Evolutionary conservation across 2,888 invertebrate species (phyloP).

Genomic region (Atrina japonica): DNA sequence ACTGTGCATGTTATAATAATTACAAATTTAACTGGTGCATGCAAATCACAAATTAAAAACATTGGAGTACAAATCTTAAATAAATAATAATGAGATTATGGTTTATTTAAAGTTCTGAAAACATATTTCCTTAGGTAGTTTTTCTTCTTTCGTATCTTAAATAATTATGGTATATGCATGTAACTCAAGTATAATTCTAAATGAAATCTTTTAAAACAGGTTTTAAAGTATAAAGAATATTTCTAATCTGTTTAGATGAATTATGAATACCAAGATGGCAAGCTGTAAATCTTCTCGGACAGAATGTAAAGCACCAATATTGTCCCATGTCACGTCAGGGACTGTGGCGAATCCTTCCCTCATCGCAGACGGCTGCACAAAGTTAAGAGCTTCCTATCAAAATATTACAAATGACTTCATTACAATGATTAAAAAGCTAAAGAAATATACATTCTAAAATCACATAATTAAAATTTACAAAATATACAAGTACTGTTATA

Average conservation of each 20-base stretch:
- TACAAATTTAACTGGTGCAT: neutral
- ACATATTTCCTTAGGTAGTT: too few relatives aligned
- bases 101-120: too few relatives aligned
- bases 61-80: too few relatives aligned
- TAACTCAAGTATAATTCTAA: too few relatives aligned
- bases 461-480: neutral
- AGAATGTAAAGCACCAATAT: conserved; percentile 94
- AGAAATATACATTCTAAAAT: neutral
- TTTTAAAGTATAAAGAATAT: too few relatives aligned
- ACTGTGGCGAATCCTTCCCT: conserved; percentile 98
- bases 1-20: neutral
- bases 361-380: conserved; percentile 95
- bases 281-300: conserved; percentile 94
- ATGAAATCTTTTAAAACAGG: too few relatives aligned
- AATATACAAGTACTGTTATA: neutral
- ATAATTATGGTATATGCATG: too few relatives aligned
- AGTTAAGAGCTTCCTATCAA: conserved; percentile 86
- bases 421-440: too few relatives aligned
- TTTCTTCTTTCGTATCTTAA: too few relatives aligned
- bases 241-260: too few relatives aligned
- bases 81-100: too few relatives aligned
- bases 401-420: neutral
- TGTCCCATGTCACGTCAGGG: conserved; percentile 98
- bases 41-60: neutral
- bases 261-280: conserved; percentile 91